Evolutionary conservation across 2,888 invertebrate genomes (phyloP).

Genomic region (Ischnus inquisitorius): DNA sequence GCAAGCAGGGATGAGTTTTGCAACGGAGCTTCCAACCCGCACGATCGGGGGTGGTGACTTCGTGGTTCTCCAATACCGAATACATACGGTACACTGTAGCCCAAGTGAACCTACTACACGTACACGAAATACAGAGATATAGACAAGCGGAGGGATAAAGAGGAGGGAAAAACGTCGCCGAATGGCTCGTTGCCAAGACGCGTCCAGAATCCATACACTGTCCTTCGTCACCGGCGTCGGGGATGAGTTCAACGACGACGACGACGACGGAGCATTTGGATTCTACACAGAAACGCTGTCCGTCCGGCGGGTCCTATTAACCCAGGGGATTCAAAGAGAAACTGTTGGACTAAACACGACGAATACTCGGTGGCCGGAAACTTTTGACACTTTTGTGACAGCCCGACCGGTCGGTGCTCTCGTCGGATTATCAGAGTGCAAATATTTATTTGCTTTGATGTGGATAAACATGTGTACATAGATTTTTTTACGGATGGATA

Average conservation of each 20-base stretch:
- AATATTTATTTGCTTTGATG: neutral
- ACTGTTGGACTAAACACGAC: conserved; percentile 28
- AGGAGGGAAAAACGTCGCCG: conserved; percentile 29
- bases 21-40: conserved; percentile 37
- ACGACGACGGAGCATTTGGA: conserved; percentile 31
- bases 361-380: conserved; percentile 28
- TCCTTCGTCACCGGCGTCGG: conserved; percentile 58
- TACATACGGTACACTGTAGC: conserved; percentile 27
- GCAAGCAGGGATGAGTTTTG: conserved; percentile 47
- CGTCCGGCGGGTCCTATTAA: neutral
- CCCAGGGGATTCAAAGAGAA: conserved; percentile 4
- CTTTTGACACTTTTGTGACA: conserved; percentile 45
- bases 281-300: conserved; percentile 37
- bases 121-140: conserved; percentile 51
- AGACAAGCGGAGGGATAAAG: conserved; percentile 8
- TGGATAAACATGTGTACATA: neutral
- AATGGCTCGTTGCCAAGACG: conserved; percentile 55
- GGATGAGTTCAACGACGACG: conserved; percentile 30
- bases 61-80: conserved; percentile 45
- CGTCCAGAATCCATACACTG: conserved; percentile 56
- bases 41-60: conserved; percentile 31
- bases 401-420: neutral
- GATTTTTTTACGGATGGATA: neutral
- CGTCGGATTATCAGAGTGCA: conserved; percentile 12
- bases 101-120: conserved; percentile 16